Percentiles rank a stretch among this genome's conserved stretches.
These are phyloP conservation scores for Cyrtodaria siliqua DNA, from an alignment of 2,888 invertebrate genomes.

Conservation along the genomic window DNA sequence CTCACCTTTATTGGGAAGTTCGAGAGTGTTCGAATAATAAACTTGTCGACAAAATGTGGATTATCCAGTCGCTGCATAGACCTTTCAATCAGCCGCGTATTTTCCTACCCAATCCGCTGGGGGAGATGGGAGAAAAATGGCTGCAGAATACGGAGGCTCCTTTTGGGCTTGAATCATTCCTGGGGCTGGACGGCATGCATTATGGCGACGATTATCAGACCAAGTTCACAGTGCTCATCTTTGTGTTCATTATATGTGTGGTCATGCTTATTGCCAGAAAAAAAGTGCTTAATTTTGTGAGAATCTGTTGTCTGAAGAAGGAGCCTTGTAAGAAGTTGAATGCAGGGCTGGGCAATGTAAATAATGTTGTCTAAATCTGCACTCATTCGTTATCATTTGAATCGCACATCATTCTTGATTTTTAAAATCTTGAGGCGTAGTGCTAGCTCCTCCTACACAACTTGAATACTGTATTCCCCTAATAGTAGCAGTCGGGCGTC, in stretches of 20 bases:
- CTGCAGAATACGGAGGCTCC: conserved; percentile 40
- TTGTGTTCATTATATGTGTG: conserved; percentile 64
- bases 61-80: conserved; percentile 74
- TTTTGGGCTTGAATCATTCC: conserved; percentile 58
- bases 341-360: background rate
- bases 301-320: conserved; percentile 69
- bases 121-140: conserved; percentile 65
- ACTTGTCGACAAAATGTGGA: conserved; percentile 72
- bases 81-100: conserved; percentile 66
- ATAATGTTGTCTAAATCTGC: no score
- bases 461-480: no score
- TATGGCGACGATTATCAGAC: conserved; percentile 70
- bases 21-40: conserved; percentile 72
- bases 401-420: no score
- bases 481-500: no score
- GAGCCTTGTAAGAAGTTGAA: conserved; percentile 64
- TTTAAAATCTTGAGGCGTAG: no score
- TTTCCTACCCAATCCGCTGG: conserved; percentile 66
- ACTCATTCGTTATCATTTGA: no score
- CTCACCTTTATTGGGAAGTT: conserved; percentile 77
- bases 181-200: conserved; percentile 55
- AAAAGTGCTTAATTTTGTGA: conserved; percentile 64
- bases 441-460: no score
- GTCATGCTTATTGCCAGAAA: conserved; percentile 65
- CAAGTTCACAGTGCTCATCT: conserved; percentile 64